Evolutionary conservation across 2,113 vertebrate genomes (phyloP).

Genomic region (Bos javanicus): DNA sequence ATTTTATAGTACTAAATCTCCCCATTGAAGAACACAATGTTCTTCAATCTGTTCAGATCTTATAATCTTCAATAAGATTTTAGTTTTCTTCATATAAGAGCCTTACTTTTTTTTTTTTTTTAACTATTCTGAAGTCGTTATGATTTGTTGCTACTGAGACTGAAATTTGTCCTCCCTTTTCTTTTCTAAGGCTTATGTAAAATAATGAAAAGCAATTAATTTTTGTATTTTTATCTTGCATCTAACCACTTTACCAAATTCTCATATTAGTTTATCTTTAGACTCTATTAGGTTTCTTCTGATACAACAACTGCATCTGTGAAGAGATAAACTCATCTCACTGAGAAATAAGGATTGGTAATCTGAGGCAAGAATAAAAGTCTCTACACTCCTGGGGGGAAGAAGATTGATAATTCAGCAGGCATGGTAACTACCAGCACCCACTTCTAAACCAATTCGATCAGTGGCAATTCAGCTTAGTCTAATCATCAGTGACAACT

Average conservation of each 20-base stretch:
- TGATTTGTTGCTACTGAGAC: neutral
- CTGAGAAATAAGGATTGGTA: neutral
- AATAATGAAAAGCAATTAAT: neutral
- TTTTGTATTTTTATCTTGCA: slow-evolving; percentile 26
- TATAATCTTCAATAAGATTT: neutral
- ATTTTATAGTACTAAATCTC: slow-evolving; percentile 20
- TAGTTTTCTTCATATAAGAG: neutral
- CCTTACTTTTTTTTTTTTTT: slow-evolving; percentile 29
- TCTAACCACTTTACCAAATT: neutral
- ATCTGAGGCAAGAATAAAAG: slow-evolving; percentile 28
- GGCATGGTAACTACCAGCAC: neutral
- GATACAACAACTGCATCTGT: neutral
- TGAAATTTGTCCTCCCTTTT: neutral
- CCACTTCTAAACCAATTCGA: neutral
- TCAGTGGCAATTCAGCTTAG: slow-evolving; percentile 7
- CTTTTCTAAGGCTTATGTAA: slow-evolving; percentile 1
- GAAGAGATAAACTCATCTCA: neutral
- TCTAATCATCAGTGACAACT: slow-evolving; percentile 37
- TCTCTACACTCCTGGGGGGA: neutral
- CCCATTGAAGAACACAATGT: neutral
- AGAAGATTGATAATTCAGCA: slow-evolving; percentile 23
- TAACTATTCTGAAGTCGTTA: slow-evolving; percentile 5
- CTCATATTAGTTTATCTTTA: neutral
- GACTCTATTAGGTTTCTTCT: neutral
- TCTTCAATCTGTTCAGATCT: neutral